A percentile compares a stretch with the other conserved stretches of the same genome.
Conservation (phyloP, 1,140 invertebrate species). For the Trypoxylus dichotomus region DNA sequence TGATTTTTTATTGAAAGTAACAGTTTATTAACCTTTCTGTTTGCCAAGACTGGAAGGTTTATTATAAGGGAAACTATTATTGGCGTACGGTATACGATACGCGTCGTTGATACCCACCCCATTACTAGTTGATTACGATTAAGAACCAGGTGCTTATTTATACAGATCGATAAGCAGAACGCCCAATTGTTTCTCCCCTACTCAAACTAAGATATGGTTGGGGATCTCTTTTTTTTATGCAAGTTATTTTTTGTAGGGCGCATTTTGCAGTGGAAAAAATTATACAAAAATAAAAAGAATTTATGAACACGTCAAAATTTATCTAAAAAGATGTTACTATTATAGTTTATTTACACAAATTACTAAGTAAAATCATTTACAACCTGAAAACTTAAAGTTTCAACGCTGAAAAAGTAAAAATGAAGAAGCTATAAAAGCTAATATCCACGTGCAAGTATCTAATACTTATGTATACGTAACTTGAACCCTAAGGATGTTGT, state of each 20-base stretch:
- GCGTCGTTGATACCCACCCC: conserved; percentile 7
- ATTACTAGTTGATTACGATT: conserved; percentile 10
- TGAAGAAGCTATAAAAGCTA: conserved; percentile 3
- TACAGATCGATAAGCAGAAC: conserved; percentile 18
- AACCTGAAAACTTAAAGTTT: no score
- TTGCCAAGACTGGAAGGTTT: background rate
- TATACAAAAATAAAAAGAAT: no score
- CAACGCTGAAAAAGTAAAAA: no score
- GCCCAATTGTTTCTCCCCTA: background rate
- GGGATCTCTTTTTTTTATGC: background rate
- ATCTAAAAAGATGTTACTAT: no score
- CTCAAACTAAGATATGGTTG: background rate
- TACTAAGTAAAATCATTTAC: no score
- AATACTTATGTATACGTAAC: background rate
- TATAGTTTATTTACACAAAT: no score
- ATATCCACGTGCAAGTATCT: background rate
- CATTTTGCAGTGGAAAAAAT: no score
- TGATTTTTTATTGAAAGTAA: background rate
- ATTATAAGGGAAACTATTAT: conserved; percentile 4
- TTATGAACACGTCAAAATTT: no score
- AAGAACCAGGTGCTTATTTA: conserved; percentile 14
- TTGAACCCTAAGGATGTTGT: background rate
- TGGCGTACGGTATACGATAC: background rate
- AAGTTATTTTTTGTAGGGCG: background rate
- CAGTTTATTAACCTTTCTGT: conserved; percentile 17